A percentile compares a stretch with the other conserved stretches of the same genome.
Conservation (phyloP, 1,140 invertebrate genomes). For the Drosophila oshimai region DNA sequence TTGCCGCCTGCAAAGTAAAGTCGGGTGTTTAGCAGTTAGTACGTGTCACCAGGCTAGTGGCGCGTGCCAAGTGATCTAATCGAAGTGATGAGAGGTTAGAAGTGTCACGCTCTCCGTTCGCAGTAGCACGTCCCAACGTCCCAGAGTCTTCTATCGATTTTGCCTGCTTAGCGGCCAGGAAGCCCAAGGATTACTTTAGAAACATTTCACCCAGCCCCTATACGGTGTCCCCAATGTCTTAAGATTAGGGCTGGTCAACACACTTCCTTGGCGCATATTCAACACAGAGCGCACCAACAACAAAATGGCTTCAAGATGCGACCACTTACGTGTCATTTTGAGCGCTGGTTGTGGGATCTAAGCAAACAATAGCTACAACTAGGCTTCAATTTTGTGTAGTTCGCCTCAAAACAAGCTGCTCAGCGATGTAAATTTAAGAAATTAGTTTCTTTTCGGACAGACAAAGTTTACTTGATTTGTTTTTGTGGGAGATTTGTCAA, state of each 20-base stretch:
- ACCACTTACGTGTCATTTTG: slow-evolving; percentile 47
- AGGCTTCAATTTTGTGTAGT: not conserved
- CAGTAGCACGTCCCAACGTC: slow-evolving; percentile 1
- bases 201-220: not conserved
- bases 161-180: not conserved
- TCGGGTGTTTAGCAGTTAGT: not conserved
- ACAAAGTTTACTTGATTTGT: not conserved
- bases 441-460: not conserved
- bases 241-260: not conserved
- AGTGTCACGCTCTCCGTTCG: not conserved
- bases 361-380: not conserved
- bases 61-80: slow-evolving; percentile 24
- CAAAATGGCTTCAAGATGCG: not conserved
- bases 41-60: slow-evolving; percentile 10
- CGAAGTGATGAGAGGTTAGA: slow-evolving; percentile 30
- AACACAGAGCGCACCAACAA: not conserved
- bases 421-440: not conserved
- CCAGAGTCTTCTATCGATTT: slow-evolving; percentile 22
- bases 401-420: no score
- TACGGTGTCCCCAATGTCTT: not conserved
- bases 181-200: not conserved
- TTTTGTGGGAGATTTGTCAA: slow-evolving; percentile 3
- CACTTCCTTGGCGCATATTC: not conserved
- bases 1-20: slow-evolving; percentile 87
- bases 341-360: not conserved